Conservation (phyloP, 1,140 invertebrate species). For the Globodera ellingtonae region DNA sequence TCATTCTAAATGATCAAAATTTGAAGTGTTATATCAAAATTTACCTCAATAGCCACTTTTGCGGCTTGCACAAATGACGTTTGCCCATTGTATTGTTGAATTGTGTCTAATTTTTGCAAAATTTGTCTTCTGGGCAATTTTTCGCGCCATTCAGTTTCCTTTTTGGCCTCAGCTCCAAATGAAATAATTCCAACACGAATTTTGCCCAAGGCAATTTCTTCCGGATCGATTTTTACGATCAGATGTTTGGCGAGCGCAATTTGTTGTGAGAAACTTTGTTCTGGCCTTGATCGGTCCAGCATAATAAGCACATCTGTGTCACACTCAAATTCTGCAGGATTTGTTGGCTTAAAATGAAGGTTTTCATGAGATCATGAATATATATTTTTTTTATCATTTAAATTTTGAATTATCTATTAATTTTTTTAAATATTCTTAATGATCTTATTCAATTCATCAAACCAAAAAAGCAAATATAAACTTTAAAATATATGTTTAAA, state of each 20-base stretch:
- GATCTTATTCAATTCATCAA: no score
- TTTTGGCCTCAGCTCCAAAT: slow-evolving; percentile 25
- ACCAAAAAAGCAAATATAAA: no score
- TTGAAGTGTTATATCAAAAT: background rate
- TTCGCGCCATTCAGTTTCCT: slow-evolving; percentile 8
- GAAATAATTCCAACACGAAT: slow-evolving; percentile 27
- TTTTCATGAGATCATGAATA: no score
- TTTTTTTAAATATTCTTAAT: no score
- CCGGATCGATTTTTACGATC: slow-evolving; percentile 6
- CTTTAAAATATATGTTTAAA: no score
- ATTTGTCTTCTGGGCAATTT: slow-evolving; percentile 1
- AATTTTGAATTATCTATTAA: no score
- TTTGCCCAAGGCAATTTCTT: slow-evolving; percentile 23
- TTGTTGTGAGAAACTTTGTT: slow-evolving; percentile 32
- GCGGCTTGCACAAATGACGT: slow-evolving; percentile 12
- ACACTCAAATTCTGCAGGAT: slow-evolving; percentile 19
- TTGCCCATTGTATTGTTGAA: background rate
- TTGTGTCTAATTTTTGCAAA: background rate
- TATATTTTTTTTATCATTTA: no score
- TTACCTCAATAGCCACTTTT: slow-evolving; percentile 4
- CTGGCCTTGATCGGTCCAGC: slow-evolving; percentile 18
- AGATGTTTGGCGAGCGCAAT: slow-evolving; percentile 28
- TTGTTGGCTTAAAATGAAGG: background rate
- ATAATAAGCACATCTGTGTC: slow-evolving; percentile 34
- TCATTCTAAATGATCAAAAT: background rate